phyloP scores from a whole-genome alignment of 2,888 invertebrate genomes.

The Dynastes grantii region DNA sequence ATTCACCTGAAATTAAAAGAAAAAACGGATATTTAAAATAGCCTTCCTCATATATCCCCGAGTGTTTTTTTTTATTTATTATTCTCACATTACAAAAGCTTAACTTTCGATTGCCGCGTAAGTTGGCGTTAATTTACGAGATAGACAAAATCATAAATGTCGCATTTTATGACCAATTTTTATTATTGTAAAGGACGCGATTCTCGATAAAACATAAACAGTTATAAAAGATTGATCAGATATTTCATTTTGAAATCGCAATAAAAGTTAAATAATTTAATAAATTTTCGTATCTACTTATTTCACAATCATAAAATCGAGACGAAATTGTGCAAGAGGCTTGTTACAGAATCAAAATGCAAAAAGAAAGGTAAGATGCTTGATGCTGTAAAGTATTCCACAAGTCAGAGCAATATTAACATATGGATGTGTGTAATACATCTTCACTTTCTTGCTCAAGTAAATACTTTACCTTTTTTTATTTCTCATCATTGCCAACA shows the following conservation, averaged over 20 bases:
- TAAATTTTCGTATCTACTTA: too few relatives aligned
- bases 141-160: slow-evolving; percentile 39
- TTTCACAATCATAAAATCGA: too few relatives aligned
- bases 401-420: too few relatives aligned
- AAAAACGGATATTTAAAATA: slow-evolving; percentile 32
- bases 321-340: too few relatives aligned
- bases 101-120: slow-evolving; percentile 15
- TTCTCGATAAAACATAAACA: slow-evolving; percentile 29
- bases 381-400: too few relatives aligned
- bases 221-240: slow-evolving; percentile 5
- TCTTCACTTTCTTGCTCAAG: too few relatives aligned
- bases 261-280: background rate
- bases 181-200: slow-evolving; percentile 26
- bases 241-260: slow-evolving; percentile 24
- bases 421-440: too few relatives aligned
- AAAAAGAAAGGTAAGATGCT: too few relatives aligned
- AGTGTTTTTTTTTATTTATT: slow-evolving; percentile 22
- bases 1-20: slow-evolving; percentile 38
- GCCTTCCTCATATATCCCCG: background rate
- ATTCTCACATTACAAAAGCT: background rate
- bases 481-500: too few relatives aligned
- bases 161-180: slow-evolving; percentile 38
- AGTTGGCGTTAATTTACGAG: slow-evolving; percentile 41
- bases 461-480: too few relatives aligned
- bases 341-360: too few relatives aligned